Evolutionary conservation across 1,140 invertebrate species (phyloP).

Genomic region (Limonius californicus): DNA sequence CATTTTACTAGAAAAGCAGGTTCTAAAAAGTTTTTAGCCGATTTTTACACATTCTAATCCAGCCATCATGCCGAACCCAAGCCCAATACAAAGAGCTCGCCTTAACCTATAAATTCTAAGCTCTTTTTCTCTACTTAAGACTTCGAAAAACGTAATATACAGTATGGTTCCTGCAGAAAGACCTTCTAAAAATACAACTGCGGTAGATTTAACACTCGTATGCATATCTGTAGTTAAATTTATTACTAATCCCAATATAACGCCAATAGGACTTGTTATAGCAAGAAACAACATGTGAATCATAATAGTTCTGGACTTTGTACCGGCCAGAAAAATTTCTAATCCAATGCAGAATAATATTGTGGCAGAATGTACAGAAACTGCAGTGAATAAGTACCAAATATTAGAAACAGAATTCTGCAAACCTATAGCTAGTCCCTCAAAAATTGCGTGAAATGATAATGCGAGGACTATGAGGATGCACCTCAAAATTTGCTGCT

Average conservation of each 20-base stretch:
- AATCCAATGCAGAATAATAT: slow-evolving; percentile 68
- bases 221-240: slow-evolving; percentile 36
- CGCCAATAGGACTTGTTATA: slow-evolving; percentile 65
- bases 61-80: slow-evolving; percentile 43
- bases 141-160: slow-evolving; percentile 47
- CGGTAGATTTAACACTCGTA: slow-evolving; percentile 38
- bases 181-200: slow-evolving; percentile 42
- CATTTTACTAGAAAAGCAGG: too few species aligned
- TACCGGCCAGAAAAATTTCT: slow-evolving; percentile 64
- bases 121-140: slow-evolving; percentile 44
- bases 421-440: slow-evolving; percentile 76
- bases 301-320: slow-evolving; percentile 56
- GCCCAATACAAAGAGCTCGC: slow-evolving; percentile 39
- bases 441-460: slow-evolving; percentile 78
- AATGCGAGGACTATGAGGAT: slow-evolving; percentile 68
- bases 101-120: slow-evolving; percentile 38
- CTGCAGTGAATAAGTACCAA: slow-evolving; percentile 66
- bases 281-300: slow-evolving; percentile 60
- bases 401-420: slow-evolving; percentile 59
- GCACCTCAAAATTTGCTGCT: slow-evolving; percentile 53
- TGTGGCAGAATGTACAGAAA: slow-evolving; percentile 72
- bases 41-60: slow-evolving; percentile 24
- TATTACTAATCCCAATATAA: slow-evolving; percentile 56
- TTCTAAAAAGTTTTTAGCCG: too few species aligned
- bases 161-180: slow-evolving; percentile 44